Percentiles rank a stretch among this genome's conserved stretches.
Evolutionary conservation across 2,797 vertebrate genomes (phyloP).

Genomic region (Gila robusta): DNA sequence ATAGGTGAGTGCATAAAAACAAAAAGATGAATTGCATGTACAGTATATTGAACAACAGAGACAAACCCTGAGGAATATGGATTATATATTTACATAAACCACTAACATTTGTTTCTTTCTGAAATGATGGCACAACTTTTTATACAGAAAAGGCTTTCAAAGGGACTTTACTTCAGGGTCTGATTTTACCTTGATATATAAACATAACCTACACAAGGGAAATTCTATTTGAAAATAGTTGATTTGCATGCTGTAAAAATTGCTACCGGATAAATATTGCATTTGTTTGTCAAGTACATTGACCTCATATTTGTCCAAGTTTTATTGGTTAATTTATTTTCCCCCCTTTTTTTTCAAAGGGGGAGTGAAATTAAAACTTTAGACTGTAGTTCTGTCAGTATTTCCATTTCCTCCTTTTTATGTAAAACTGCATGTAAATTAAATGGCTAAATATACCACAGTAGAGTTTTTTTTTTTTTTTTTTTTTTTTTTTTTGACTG

Average conservation of each 20-base stretch:
- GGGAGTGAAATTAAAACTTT: constrained; percentile 43
- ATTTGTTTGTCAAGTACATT: constrained; percentile 56
- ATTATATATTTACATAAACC: constrained; percentile 5
- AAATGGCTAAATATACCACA: constrained; percentile 16
- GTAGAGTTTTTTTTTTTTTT: background rate
- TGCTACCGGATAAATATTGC: constrained; percentile 58
- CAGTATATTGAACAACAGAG: constrained; percentile 14
- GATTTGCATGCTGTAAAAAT: constrained; percentile 64
- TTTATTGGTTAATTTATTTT: constrained; percentile 45
- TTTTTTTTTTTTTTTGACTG: background rate
- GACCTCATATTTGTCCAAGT: constrained; percentile 53
- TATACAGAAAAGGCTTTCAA: constrained; percentile 15
- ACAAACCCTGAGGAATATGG: background rate
- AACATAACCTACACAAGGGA: constrained; percentile 21
- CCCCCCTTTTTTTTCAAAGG: constrained; percentile 9
- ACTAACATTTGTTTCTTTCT: constrained; percentile 9
- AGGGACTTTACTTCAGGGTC: constrained; percentile 5
- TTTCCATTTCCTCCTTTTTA: constrained; percentile 16
- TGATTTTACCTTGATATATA: background rate
- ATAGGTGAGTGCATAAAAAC: constrained; percentile 5
- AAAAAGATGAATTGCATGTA: constrained; percentile 14
- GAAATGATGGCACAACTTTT: constrained; percentile 10
- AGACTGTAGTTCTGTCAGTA: constrained; percentile 9
- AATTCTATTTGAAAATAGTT: constrained; percentile 32
- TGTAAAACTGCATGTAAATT: constrained; percentile 44